These are phyloP conservation scores for Promerops cafer DNA, from an alignment of 2,113 vertebrate species.

Conservation along the genomic window DNA sequence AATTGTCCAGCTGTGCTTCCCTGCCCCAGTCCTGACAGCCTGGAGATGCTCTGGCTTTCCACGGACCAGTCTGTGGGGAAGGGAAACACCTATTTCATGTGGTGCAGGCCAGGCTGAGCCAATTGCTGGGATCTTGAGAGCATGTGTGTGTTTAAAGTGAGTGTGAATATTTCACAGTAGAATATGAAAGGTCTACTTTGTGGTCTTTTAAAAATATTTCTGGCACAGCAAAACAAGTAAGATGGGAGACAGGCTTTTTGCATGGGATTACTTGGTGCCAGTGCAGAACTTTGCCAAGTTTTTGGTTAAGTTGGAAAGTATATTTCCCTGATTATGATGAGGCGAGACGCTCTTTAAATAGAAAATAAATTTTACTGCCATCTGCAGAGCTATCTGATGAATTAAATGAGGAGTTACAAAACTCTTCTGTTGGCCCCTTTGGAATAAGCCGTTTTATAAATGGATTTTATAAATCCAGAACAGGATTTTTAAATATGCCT, in stretches of 20 bases:
- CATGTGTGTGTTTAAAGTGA: not conserved
- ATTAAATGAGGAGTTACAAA: conserved; percentile 10
- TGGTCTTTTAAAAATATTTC: conserved; percentile 41
- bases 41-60: not conserved
- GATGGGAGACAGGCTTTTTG: conserved; percentile 21
- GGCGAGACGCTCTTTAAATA: conserved; percentile 33
- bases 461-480: not conserved
- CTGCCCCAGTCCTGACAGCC: not conserved
- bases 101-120: not conserved
- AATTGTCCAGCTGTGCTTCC: not conserved
- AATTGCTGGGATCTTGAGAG: not conserved
- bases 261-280: conserved; percentile 22
- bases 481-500: not conserved
- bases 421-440: not conserved
- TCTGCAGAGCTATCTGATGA: conserved; percentile 39
- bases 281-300: conserved; percentile 26
- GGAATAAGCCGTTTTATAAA: not conserved
- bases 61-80: not conserved
- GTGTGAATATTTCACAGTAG: not conserved
- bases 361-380: conserved; percentile 26
- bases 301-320: conserved; percentile 11
- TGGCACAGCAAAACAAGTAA: conserved; percentile 1
- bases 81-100: not conserved
- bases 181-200: conserved; percentile 35
- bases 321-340: conserved; percentile 42